phyloP scores from a whole-genome alignment of 64 coral and sea anemone genomes.

The Exaiptasia diaphana region DNA sequence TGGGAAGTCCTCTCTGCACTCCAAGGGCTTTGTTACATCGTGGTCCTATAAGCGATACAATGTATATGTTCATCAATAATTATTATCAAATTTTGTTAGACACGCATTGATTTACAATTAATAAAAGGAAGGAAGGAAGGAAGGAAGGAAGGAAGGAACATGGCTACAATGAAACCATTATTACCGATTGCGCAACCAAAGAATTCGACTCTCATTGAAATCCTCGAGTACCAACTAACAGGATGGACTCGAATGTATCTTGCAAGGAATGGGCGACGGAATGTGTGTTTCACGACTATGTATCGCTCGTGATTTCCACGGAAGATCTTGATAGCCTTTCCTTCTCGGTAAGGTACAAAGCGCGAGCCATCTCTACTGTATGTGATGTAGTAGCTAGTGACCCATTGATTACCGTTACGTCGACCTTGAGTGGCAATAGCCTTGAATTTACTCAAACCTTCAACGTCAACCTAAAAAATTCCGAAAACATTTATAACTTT shows the following conservation, averaged over 20 bases:
- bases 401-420: conserved; percentile 60
- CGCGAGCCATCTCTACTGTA: conserved; percentile 33
- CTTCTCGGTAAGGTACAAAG: conserved; percentile 44
- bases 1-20: conserved; percentile 68
- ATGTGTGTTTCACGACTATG: conserved; percentile 24
- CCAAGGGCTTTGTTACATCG: conserved; percentile 75
- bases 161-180: too few relatives aligned
- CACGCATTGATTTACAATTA: too few relatives aligned
- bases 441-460: conserved; percentile 15
- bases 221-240: background rate
- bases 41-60: conserved; percentile 4
- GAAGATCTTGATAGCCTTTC: conserved; percentile 45
- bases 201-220: conserved; percentile 27
- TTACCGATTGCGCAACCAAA: conserved; percentile 19
- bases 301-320: conserved; percentile 60
- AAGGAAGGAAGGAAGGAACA: too few relatives aligned
- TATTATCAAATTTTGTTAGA: too few relatives aligned
- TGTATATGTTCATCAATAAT: background rate
- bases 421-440: conserved; percentile 46
- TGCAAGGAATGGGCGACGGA: background rate
- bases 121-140: too few relatives aligned
- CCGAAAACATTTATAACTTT: too few relatives aligned
- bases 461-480: conserved; percentile 40
- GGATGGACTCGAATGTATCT: conserved; percentile 40
- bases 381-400: conserved; percentile 45